phyloP scores from a whole-genome alignment of 2,888 invertebrate genomes.

The Brassicogethes aeneus region DNA sequence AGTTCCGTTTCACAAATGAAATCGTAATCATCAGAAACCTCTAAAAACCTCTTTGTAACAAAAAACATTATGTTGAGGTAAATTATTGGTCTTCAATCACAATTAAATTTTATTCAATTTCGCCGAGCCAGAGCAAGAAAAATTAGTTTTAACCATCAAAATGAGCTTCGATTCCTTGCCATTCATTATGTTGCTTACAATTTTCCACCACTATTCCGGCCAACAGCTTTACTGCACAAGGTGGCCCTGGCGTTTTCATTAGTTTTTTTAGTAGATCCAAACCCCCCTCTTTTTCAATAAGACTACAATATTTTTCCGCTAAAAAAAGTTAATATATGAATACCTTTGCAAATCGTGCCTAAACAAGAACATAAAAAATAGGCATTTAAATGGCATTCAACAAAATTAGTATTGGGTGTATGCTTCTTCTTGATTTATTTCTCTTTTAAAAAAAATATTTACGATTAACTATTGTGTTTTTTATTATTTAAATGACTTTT shows the following conservation, averaged over 20 bases:
- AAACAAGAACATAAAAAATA: not conserved
- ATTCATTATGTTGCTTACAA: slow-evolving; percentile 41
- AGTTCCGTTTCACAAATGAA: too few species aligned
- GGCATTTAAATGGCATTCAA: not conserved
- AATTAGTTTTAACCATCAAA: slow-evolving; percentile 17
- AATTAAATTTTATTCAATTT: too few species aligned
- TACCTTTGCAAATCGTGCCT: not conserved
- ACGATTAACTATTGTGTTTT: too few species aligned
- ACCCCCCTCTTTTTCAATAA: slow-evolving; percentile 83
- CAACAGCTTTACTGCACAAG: slow-evolving; percentile 57
- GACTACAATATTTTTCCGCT: slow-evolving; percentile 88
- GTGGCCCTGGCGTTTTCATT: slow-evolving; percentile 53
- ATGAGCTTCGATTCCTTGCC: slow-evolving; percentile 20
- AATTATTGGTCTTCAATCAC: too few species aligned
- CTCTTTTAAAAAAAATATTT: too few species aligned
- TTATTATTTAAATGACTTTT: too few species aligned
- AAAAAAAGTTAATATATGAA: slow-evolving; percentile 25
- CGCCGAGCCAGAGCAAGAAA: too few species aligned
- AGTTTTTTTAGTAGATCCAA: slow-evolving; percentile 61
- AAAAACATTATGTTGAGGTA: too few species aligned
- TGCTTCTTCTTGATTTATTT: too few species aligned
- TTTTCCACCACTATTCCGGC: slow-evolving; percentile 60
- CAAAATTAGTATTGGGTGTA: not conserved
- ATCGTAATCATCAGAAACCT: too few species aligned
- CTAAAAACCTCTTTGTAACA: too few species aligned